phyloP scores from a whole-genome alignment of 2,113 vertebrate species.

The Puntigrus tetrazona region DNA sequence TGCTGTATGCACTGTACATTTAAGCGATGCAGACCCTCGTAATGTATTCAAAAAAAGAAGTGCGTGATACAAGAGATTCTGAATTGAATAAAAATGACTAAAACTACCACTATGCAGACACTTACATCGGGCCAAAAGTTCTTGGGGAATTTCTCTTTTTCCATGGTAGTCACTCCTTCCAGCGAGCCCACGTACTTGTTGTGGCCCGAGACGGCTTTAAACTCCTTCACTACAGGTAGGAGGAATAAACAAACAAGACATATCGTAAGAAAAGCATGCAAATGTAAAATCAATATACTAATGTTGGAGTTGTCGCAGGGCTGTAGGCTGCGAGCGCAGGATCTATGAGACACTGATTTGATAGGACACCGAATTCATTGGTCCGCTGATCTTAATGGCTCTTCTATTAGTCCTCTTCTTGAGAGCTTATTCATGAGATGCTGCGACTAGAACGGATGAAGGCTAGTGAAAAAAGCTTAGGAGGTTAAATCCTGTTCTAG shows the following conservation, averaged over 20 bases:
- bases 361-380: slow-evolving; percentile 65
- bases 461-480: not conserved
- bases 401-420: slow-evolving; percentile 76
- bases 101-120: slow-evolving; percentile 37
- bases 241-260: slow-evolving; percentile 38
- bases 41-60: not conserved
- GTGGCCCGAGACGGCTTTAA: slow-evolving; percentile 70
- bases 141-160: slow-evolving; percentile 81
- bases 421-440: slow-evolving; percentile 72
- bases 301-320: slow-evolving; percentile 72
- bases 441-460: slow-evolving; percentile 73
- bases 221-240: slow-evolving; percentile 70
- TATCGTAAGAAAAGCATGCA: slow-evolving; percentile 67
- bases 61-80: not conserved
- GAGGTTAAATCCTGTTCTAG: slow-evolving; percentile 10
- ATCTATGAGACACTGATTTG: slow-evolving; percentile 78
- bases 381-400: slow-evolving; percentile 75
- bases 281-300: slow-evolving; percentile 80
- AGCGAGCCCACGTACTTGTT: slow-evolving; percentile 70
- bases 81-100: not conserved
- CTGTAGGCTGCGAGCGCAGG: slow-evolving; percentile 62
- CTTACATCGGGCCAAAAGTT: slow-evolving; percentile 81
- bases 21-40: not conserved
- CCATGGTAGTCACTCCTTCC: slow-evolving; percentile 69
- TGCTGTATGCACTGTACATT: not conserved